These are phyloP conservation scores for Drosophila limbata DNA, from an alignment of 2,888 invertebrate species.

Conservation along the genomic window DNA sequence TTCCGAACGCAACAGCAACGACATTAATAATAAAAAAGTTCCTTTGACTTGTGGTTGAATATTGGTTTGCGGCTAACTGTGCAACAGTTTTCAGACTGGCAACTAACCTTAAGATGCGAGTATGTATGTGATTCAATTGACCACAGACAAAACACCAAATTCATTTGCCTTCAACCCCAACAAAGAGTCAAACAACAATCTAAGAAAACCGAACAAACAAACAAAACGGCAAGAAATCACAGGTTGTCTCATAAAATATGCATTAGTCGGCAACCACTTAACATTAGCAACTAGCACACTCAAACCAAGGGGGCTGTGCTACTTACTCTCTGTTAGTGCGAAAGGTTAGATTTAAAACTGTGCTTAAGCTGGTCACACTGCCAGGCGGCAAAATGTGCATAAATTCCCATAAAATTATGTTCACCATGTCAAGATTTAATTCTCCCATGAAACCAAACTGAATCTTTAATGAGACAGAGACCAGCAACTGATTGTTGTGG, in stretches of 20 bases:
- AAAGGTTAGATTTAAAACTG: conserved; percentile 43
- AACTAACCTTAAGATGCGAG: conserved; percentile 11
- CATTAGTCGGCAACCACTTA: conserved; percentile 61
- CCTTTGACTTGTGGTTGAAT: conserved; percentile 50
- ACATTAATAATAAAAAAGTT: conserved; percentile 49
- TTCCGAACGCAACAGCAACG: conserved; percentile 56
- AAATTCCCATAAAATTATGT: conserved; percentile 77
- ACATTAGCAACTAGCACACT: conserved; percentile 28
- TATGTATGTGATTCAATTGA: conserved; percentile 47
- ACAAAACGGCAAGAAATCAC: conserved; percentile 57
- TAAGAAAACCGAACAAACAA: conserved; percentile 31
- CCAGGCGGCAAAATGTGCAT: conserved; percentile 41
- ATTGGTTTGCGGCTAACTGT: conserved; percentile 20
- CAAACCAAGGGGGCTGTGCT: neutral
- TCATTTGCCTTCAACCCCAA: conserved; percentile 54
- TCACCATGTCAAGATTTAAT: conserved; percentile 74
- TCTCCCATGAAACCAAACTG: conserved; percentile 79
- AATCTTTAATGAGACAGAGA: conserved; percentile 80
- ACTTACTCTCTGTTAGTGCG: neutral
- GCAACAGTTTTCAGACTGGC: conserved; percentile 64
- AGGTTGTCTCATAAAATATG: conserved; percentile 71
- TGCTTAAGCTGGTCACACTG: conserved; percentile 39
- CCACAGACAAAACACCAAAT: conserved; percentile 61
- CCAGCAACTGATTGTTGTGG: conserved; percentile 60
- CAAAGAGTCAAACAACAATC: conserved; percentile 1